Base-by-base conservation (phyloP, 2,113 vertebrate genomes). In the Tretioscincus oriximinensis region DNA sequence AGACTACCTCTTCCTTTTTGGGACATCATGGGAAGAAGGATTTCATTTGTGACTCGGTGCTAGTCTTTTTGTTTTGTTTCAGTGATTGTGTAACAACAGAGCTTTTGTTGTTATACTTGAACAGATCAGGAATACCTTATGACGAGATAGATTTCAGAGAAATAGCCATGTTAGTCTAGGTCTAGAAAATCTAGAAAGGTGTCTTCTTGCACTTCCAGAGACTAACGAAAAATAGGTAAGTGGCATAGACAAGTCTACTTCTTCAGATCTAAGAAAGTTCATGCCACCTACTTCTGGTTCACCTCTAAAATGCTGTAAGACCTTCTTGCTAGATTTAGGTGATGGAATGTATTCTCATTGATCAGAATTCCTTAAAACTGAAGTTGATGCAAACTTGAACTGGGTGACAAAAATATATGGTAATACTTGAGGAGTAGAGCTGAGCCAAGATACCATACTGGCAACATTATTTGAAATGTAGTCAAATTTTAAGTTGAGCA, bases 381-480 rank as follows among this genome's bases (percentile, higher is more conserved):
- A 77, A 70, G 58, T 81, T 82, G 87, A 70, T 81, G 66, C 83
- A 77, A 76, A 78, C 83, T 86, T 47, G 84, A 51, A 72, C 6
- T 0, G 71, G 89, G 86, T 85, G 82, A 84, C 81, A 88, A 88
- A 89, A 89, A 87, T 86, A 80, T 72, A 76, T 90, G 84, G 16
- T 79, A 87, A 58, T 77, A 84, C 67, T 85, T 80, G 83, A 78
- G 58, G 85, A 76, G 28, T 65, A 41, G 86, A 84, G 87, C 81
- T 76, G 82, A 86, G 76, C 77, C 82, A 68, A 84, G 82, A 88
- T 81, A 47, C 81, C 41, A 70, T 77, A 79, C 78, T 87, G 77
- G 0, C 0, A 70, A 72, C n/a, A 81, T 84, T 85, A 81, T 81
- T 80, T 69, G 49, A 85, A 68, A 67, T 69, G 71, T 86, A 80